Percentiles rank a stretch among this genome's conserved stretches.
Conservation (phyloP, 2,113 vertebrate genomes). For the Spea bombifrons region DNA sequence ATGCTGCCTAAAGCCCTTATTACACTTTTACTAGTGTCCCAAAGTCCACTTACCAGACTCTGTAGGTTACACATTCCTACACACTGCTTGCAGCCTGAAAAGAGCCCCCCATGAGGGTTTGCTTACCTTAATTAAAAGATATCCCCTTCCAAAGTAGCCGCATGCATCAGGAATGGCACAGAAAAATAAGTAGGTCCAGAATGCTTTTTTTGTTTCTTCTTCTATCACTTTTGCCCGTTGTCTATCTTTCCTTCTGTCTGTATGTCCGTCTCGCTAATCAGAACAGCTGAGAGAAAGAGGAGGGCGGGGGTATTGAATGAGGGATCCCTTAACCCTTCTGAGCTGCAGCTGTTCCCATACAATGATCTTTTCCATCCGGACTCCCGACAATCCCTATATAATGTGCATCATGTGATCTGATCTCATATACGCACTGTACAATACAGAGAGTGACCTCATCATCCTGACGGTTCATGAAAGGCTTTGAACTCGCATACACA, state of each 20-base stretch:
- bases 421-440: no score
- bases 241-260: slow-evolving; percentile 11
- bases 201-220: neutral
- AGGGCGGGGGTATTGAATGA: neutral
- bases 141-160: neutral
- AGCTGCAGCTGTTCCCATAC: slow-evolving; percentile 36
- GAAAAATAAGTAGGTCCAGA: neutral
- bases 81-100: no score
- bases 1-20: no score
- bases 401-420: no score
- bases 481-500: no score
- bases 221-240: neutral
- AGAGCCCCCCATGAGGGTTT: neutral
- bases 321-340: slow-evolving; percentile 20
- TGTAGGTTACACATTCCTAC: no score
- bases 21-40: no score
- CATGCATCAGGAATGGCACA: neutral
- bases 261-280: slow-evolving; percentile 17
- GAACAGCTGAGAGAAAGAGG: slow-evolving; percentile 24
- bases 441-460: no score
- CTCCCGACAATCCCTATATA: no score
- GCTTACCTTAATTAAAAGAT: neutral
- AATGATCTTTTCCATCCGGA: no score
- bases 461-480: no score
- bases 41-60: no score